A percentile compares a stretch with the other conserved stretches of the same genome.
Evolutionary conservation across 1,140 invertebrate genomes (phyloP).

Genomic region (Cydia amplana): DNA sequence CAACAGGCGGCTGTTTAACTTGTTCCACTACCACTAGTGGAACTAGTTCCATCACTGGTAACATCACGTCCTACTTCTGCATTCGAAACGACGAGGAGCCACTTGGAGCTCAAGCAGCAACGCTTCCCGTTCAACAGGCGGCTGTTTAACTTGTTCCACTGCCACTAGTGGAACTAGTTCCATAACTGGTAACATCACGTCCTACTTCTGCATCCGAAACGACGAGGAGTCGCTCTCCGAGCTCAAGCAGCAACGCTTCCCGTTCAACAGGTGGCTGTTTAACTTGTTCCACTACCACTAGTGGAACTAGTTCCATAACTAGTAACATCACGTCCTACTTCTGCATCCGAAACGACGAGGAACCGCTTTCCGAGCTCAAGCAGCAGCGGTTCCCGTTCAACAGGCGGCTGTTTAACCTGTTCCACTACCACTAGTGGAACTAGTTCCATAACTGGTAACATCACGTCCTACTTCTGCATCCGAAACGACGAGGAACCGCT

Average conservation of each 20-base stretch:
- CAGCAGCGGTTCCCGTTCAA: conserved; percentile 53
- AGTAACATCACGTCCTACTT: too few species aligned
- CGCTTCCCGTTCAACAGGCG: conserved; percentile 57
- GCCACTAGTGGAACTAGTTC: conserved; percentile 49
- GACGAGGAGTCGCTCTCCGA: too few species aligned
- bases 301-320: neutral
- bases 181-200: neutral
- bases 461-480: conserved; percentile 82
- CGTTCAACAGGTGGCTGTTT: too few species aligned
- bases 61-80: too few species aligned
- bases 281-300: neutral
- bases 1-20: too few species aligned
- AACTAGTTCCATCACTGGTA: neutral
- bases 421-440: conserved; percentile 63
- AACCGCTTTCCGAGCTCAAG: conserved; percentile 81
- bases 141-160: conserved; percentile 66
- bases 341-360: conserved; percentile 87
- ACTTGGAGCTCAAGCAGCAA: conserved; percentile 77
- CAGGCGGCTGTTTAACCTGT: conserved; percentile 62
- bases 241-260: too few species aligned
- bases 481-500: conserved; percentile 86
- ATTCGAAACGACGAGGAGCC: conserved; percentile 86
- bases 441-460: neutral
- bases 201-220: conserved; percentile 85
- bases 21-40: neutral